phyloP scores from a whole-genome alignment of 2,888 invertebrate genomes.

The Drosophila nigricruria region DNA sequence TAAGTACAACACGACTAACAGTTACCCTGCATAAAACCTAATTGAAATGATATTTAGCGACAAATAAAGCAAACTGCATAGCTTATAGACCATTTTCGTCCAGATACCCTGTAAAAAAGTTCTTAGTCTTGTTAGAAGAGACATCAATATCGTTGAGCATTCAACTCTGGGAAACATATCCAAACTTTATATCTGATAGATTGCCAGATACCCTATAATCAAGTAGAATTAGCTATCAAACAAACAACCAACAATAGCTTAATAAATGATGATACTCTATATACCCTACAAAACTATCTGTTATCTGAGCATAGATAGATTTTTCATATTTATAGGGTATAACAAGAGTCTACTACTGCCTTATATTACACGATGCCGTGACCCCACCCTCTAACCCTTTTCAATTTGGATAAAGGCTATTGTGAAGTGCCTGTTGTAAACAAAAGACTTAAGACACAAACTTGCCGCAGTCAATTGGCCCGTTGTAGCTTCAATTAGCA shows the following conservation, averaged over 20 bases:
- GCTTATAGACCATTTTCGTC: neutral
- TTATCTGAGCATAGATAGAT: neutral
- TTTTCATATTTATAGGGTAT: neutral
- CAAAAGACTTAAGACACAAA: constrained; percentile 69
- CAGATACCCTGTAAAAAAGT: neutral
- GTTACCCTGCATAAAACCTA: neutral
- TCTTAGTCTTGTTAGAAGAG: neutral
- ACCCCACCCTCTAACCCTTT: neutral
- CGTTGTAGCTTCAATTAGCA: constrained; percentile 65
- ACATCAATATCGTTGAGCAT: neutral
- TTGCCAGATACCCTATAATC: neutral
- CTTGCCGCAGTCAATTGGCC: constrained; percentile 39
- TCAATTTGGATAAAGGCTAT: constrained; percentile 8
- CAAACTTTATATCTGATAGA: too few species aligned
- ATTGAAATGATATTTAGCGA: neutral
- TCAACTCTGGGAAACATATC: neutral
- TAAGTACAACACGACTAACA: constrained; percentile 86
- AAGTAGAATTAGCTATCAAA: neutral
- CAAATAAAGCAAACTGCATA: too few species aligned
- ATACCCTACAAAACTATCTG: neutral
- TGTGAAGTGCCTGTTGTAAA: constrained; percentile 18
- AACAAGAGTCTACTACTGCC: neutral
- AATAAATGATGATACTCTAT: neutral
- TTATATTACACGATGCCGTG: neutral
- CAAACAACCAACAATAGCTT: neutral